Evolutionary conservation across 2,113 vertebrate genomes (phyloP).

Genomic region (Chrysochloris asiatica): DNA sequence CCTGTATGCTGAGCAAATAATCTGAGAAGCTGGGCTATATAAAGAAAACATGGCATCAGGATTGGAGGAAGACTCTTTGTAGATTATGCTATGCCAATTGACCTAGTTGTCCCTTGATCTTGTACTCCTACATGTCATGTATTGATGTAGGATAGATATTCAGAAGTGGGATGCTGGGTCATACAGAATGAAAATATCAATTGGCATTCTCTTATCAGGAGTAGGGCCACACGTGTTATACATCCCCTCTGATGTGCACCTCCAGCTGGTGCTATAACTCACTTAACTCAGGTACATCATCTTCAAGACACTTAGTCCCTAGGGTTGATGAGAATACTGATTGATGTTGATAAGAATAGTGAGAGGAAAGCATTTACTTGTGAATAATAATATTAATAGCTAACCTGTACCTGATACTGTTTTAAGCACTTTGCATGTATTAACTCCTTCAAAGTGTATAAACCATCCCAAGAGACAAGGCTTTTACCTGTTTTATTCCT

Average conservation of each 20-base stretch:
- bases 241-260: neutral
- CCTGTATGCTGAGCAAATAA: too few relatives aligned
- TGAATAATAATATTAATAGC: neutral
- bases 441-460: neutral
- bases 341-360: neutral
- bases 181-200: neutral
- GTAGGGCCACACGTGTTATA: neutral
- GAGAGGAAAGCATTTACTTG: conserved; percentile 28
- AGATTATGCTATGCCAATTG: too few relatives aligned
- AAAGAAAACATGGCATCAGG: too few relatives aligned
- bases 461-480: neutral
- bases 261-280: neutral
- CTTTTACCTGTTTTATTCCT: conserved; percentile 10
- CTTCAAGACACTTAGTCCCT: neutral
- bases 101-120: too few relatives aligned
- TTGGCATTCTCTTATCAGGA: neutral
- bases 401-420: neutral
- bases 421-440: neutral
- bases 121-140: neutral
- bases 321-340: neutral
- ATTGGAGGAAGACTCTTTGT: too few relatives aligned
- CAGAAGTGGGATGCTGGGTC: neutral
- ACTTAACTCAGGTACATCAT: neutral
- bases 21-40: too few relatives aligned
- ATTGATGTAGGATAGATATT: neutral